phyloP scores from a whole-genome alignment of 2,797 vertebrate species.

The Acipenser transmontanus region DNA sequence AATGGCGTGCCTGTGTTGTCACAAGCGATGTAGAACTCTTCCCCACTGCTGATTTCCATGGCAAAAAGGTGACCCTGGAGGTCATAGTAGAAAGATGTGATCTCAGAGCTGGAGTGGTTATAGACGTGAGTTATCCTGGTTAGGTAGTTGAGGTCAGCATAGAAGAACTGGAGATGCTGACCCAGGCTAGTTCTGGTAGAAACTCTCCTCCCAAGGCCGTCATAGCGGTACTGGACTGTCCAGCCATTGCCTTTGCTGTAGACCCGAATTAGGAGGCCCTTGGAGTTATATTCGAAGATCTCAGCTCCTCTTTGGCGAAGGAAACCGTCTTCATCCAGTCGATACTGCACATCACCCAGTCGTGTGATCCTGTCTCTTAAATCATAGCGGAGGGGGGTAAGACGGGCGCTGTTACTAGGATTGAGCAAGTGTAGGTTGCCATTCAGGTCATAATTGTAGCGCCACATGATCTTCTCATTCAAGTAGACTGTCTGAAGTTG shows the following conservation, averaged over 20 bases:
- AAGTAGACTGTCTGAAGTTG: conserved; percentile 92
- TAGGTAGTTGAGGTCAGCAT: conserved; percentile 88
- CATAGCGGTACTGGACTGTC: conserved; percentile 90
- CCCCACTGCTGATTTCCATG: conserved; percentile 96
- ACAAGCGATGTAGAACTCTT: conserved; percentile 95
- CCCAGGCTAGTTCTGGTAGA: conserved; percentile 87
- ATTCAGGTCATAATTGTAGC: conserved; percentile 95
- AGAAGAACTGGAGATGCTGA: conserved; percentile 94
- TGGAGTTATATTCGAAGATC: conserved; percentile 95
- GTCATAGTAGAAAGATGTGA: conserved; percentile 95
- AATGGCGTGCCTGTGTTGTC: conserved; percentile 92
- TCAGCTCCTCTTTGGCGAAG: conserved; percentile 87
- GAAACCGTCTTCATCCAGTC: conserved; percentile 92
- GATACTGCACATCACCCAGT: conserved; percentile 89
- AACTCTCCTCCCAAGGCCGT: conserved; percentile 87
- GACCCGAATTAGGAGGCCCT: conserved; percentile 85
- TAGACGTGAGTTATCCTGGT: conserved; percentile 93
- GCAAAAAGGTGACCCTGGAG: conserved; percentile 95
- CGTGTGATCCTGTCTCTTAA: conserved; percentile 91
- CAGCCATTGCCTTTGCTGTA: conserved; percentile 94
- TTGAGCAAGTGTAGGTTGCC: conserved; percentile 92
- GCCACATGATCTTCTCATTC: conserved; percentile 94
- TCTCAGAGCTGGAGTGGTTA: conserved; percentile 95
- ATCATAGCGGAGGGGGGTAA: conserved; percentile 88
- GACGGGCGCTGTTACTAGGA: conserved; percentile 77